Evolutionary conservation across 2,113 vertebrate genomes (phyloP).

Genomic region (Trichechus manatus): DNA sequence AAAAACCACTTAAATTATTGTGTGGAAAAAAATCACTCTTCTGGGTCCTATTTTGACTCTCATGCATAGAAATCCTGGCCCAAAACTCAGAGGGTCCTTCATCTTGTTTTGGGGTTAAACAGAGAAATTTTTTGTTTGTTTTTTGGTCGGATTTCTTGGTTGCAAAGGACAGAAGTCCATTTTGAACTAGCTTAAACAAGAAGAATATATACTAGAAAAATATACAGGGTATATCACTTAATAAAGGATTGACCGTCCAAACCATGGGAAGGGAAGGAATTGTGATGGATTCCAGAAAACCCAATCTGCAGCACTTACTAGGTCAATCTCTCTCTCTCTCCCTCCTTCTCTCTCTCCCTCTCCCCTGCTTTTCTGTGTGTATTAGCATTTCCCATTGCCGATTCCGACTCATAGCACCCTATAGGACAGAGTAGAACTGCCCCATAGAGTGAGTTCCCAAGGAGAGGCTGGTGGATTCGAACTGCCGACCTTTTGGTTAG

Average conservation of each 20-base stretch:
- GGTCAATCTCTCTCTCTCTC: neutral
- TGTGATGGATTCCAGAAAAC: neutral
- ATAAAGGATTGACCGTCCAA: neutral
- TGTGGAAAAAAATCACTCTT: neutral
- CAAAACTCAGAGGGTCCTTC: neutral
- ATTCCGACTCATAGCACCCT: too few relatives aligned
- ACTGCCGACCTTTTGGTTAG: too few relatives aligned
- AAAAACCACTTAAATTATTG: neutral
- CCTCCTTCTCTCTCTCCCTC: neutral
- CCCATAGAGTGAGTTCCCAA: too few relatives aligned
- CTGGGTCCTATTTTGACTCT: neutral
- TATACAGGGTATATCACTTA: neutral
- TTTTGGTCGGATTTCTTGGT: neutral
- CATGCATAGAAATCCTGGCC: neutral
- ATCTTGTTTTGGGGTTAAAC: neutral
- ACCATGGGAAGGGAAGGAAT: neutral
- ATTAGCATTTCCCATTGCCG: neutral
- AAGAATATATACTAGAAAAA: neutral
- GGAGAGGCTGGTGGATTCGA: too few relatives aligned
- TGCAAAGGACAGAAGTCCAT: neutral
- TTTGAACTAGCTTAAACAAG: neutral
- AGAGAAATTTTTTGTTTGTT: slow-evolving; percentile 5
- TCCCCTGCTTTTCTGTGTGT: neutral
- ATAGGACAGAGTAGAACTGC: too few relatives aligned
- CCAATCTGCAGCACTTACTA: neutral